Conservation (phyloP, 2,113 vertebrate genomes). For the Poicephalus meyeri region DNA sequence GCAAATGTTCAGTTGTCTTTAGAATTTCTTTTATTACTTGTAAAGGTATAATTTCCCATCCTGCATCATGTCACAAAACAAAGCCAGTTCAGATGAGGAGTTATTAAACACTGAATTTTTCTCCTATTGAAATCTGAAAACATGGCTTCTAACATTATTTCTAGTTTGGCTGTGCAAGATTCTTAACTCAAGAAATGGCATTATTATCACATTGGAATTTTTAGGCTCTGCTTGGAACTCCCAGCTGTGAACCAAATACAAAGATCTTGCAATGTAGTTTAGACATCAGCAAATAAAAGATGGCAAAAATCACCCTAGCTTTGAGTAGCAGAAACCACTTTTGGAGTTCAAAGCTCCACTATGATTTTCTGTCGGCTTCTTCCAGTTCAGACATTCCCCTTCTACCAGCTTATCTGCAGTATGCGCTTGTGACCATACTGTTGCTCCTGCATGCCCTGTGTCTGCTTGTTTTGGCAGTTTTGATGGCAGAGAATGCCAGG, state of each 20-base stretch:
- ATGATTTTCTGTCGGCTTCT: neutral
- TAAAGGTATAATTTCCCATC: neutral
- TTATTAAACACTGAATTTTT: neutral
- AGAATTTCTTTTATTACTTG: neutral
- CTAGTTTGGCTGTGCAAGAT: neutral
- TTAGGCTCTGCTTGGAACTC: neutral
- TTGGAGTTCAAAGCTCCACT: neutral
- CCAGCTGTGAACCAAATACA: neutral
- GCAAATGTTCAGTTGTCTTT: neutral
- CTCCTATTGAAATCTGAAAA: neutral
- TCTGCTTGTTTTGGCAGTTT: conserved; percentile 49
- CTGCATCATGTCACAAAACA: neutral
- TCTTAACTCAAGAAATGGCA: neutral
- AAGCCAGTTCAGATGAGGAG: neutral
- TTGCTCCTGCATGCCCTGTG: neutral
- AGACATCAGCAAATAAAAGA: neutral
- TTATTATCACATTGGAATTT: neutral
- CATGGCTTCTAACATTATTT: neutral
- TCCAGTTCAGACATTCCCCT: neutral
- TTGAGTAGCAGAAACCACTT: neutral
- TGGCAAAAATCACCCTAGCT: neutral
- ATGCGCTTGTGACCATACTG: neutral
- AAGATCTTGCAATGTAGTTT: neutral
- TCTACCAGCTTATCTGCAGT: neutral
- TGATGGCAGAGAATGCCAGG: neutral